Evolutionary conservation across 2,797 vertebrate species (phyloP), one percentile per base, ranked within the genome.

Genomic region (Orientallactaga sibirica): DNA sequence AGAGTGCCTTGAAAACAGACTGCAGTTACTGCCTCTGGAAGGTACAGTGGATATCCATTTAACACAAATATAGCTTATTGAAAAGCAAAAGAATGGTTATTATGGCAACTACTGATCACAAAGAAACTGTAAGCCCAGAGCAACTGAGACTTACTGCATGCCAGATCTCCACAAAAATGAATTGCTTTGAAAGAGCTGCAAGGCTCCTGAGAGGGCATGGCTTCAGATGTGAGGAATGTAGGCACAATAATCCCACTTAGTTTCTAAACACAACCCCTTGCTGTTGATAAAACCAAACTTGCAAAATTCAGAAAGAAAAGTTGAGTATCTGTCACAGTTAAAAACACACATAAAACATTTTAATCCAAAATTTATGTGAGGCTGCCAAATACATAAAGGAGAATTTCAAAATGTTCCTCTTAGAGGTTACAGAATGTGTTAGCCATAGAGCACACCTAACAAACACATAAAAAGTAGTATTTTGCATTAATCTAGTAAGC

Each of bases 41-140:
- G 79, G 66, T 71, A 95, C 94, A 93, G 43, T 88, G 52, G 74
- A 90, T 80, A 82, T 33, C 48, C 55, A 79, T 85, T 92, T 96
- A 93, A 93, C 66, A 70, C 88, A 86, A 95, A 78, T 52, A 27
- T 81, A 15, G 80, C 77, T 94, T 95, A 95, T 92, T 92, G 87
- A 92, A 93, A 92, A 92, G 70, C 48, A 92, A 86, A 89, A 96
- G 62, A 88, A 95, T 94, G 74, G 24, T 80, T 94, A 77, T 96
- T 90, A 76, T 85, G 58, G 27, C 81, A 90, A 68, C 27, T 91
- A 82, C 70, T 95, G 79, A 94, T 92, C 88, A 64, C 88, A 94
- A 96, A 74, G 33, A 88, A 94, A 81, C 79, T 33, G 19, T 80
- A 74, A 93, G 48, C 77, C 90, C 48, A 77, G 14, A 75, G 67